Base-by-base conservation (phyloP, 2,797 vertebrate genomes). In the Rhynchotus rufescens region DNA sequence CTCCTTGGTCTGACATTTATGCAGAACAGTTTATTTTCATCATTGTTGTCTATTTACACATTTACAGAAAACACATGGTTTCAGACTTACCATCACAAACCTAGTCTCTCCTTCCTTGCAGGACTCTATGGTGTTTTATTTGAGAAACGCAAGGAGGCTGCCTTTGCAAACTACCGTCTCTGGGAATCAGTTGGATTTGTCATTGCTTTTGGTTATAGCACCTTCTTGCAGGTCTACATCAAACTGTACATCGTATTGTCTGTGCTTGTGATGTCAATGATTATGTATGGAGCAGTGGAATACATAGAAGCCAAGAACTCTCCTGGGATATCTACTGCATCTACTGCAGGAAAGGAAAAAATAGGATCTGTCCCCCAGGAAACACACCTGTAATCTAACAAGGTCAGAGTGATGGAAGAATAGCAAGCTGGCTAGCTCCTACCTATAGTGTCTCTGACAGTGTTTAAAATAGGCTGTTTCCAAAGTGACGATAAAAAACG, bases 121-220 rank as follows among this genome's bases (percentile, higher is more conserved):
- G 99, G 98, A 38, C 98, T 99, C 12, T 99, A 98, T 2, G 98
- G 99, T 2, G 20, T 98, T 89, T 98, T 99, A 44, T 99, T 99
- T 92, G 96, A 98, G n/a, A 89, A 94, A 8, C 81, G 98, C 89
- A 99, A 99, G 90, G 99, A 99, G 90, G 99, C 99, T 1, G 99
- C 98, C 1, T 99, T 99, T 42, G 98, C 99, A 76, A 99, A 98
- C 96, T 99, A 99, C 92, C 98, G 99, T 23, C 98, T 99, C 88
- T 99, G 99, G 98, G 99, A 99, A 93, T 99, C 99, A 0, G 67
- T 99, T 16, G 99, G 99, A 5, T 99, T 98, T 26, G 98, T 99
- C 23, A 97, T 98, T 0, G 98, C 99, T 54, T 99, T 98, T 26
- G 99, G 98, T 16, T 99, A 98, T 95, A 99, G 99, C 97, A 98